These are phyloP conservation scores for Parnassius smintheus DNA, from an alignment of 2,888 invertebrate genomes.

Conservation along the genomic window DNA sequence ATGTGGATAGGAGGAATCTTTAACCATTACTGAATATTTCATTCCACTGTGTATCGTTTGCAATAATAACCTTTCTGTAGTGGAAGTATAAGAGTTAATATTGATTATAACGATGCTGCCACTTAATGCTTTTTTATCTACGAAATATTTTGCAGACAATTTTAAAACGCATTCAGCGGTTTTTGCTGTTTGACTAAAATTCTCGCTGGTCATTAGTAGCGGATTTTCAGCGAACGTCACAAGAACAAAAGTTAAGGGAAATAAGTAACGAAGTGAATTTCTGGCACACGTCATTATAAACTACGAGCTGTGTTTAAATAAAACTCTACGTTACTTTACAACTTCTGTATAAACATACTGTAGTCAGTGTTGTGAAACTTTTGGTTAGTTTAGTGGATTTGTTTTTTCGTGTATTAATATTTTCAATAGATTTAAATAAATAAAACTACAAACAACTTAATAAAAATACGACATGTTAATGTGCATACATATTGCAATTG, in stretches of 20 bases:
- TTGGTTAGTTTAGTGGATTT: neutral
- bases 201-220: slow-evolving; percentile 60
- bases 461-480: too few species aligned
- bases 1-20: slow-evolving; percentile 72
- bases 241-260: slow-evolving; percentile 39
- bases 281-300: slow-evolving; percentile 22
- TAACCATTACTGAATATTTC: slow-evolving; percentile 76
- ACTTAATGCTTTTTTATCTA: slow-evolving; percentile 73
- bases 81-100: slow-evolving; percentile 68
- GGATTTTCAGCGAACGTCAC: slow-evolving; percentile 52
- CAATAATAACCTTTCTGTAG: slow-evolving; percentile 64
- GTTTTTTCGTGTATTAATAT: neutral
- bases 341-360: slow-evolving; percentile 13
- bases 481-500: too few species aligned
- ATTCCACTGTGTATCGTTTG: slow-evolving; percentile 68
- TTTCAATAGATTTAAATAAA: too few species aligned
- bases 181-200: slow-evolving; percentile 62
- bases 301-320: slow-evolving; percentile 7
- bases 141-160: slow-evolving; percentile 76
- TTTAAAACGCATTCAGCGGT: slow-evolving; percentile 76
- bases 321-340: slow-evolving; percentile 15
- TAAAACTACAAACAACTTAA: too few species aligned
- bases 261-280: slow-evolving; percentile 26
- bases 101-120: slow-evolving; percentile 77
- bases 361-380: neutral